These are phyloP conservation scores for Therioaphis trifolii DNA, from an alignment of 2,888 invertebrate species.

Conservation along the genomic window DNA sequence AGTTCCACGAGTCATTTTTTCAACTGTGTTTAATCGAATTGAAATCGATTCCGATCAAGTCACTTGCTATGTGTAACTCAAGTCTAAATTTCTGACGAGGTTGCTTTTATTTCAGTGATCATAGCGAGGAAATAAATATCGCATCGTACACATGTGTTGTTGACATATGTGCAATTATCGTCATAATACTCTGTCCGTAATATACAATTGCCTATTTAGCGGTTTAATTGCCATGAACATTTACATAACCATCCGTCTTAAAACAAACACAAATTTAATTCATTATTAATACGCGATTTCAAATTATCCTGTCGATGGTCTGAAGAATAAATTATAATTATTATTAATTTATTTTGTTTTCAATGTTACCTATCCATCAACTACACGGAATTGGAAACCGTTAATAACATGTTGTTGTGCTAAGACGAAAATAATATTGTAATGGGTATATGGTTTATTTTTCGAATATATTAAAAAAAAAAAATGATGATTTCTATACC, in stretches of 20 bases:
- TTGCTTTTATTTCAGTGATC: conserved; percentile 7
- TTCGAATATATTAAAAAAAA: too few relatives aligned
- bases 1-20: not conserved
- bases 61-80: not conserved
- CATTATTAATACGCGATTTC: not conserved
- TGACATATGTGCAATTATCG: conserved; percentile 11
- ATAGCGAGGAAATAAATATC: not conserved
- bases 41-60: not conserved
- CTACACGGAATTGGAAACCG: too few relatives aligned
- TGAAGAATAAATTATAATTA: too few relatives aligned
- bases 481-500: too few relatives aligned
- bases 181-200: not conserved
- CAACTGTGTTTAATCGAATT: not conserved
- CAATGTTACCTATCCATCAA: too few relatives aligned
- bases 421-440: too few relatives aligned
- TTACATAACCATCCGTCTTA: not conserved
- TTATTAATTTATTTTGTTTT: too few relatives aligned
- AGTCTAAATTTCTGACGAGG: too few relatives aligned
- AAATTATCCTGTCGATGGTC: not conserved
- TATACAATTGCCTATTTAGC: conserved; percentile 9
- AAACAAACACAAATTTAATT: conserved; percentile 21
- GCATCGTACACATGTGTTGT: conserved; percentile 7
- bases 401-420: too few relatives aligned
- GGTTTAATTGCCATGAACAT: not conserved
- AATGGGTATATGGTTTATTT: too few relatives aligned